Percentiles rank a stretch among this genome's conserved stretches.
phyloP scores from a whole-genome alignment of 2,797 vertebrate species.

The Pyrocephalus nanus region DNA sequence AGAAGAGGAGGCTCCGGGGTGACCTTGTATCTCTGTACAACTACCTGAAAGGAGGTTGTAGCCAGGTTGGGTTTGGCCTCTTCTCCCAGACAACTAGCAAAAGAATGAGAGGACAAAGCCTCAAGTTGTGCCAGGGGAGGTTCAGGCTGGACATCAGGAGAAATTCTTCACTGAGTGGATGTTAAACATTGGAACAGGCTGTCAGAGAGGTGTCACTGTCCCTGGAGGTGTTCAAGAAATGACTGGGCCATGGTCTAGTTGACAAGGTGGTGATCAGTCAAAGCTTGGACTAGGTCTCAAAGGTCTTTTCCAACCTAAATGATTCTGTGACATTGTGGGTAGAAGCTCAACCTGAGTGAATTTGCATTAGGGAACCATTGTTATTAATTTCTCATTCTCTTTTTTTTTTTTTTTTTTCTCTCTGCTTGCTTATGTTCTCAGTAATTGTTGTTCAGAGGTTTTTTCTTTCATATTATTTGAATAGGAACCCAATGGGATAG shows the following conservation, averaged over 20 bases:
- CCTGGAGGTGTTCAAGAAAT: too few relatives aligned
- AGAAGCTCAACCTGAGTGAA: background rate
- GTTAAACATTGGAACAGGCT: background rate
- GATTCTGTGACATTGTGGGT: background rate
- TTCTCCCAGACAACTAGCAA: background rate
- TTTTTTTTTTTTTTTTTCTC: fast-evolving
- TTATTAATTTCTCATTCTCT: background rate
- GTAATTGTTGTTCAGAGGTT: background rate
- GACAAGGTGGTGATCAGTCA: background rate
- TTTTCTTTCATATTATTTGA: background rate
- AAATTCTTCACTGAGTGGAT: background rate
- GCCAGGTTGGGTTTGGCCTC: background rate
- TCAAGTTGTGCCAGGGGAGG: background rate
- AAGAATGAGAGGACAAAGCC: background rate
- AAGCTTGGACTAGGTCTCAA: background rate
- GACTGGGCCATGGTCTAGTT: background rate
- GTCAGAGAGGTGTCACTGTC: too few relatives aligned
- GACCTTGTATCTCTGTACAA: background rate
- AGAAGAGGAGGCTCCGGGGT: background rate
- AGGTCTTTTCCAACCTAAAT: background rate
- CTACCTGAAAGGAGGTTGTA: background rate
- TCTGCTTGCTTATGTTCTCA: background rate
- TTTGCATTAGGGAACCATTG: background rate
- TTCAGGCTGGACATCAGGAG: background rate
- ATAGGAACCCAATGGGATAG: background rate